Evolutionary conservation across 2,888 invertebrate species (phyloP), one percentile per base, ranked within the genome.

Genomic region (Thecocarcelia acutangulata): DNA sequence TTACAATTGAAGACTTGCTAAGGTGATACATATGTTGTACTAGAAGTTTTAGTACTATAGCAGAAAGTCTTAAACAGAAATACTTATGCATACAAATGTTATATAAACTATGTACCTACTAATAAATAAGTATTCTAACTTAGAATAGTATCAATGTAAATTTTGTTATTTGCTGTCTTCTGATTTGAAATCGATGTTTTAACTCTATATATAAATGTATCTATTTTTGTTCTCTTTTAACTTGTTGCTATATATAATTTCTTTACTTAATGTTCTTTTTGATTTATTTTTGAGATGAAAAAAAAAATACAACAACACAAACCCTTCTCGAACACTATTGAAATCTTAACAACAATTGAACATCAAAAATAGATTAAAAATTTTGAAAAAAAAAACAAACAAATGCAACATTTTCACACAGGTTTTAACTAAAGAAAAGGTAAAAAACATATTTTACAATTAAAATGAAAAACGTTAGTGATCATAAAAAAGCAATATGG

Each of bases 401-500:
- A 17, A 24, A 1, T 9, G 5, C 28, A 54, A 37, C 15, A n/a
- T 8, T 28, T 19, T 21, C 12, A 81, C 46, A 59, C 69, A 73
- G 66, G 72, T 63, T 33, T 33, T 33, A 33, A 33, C 33, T 42
- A 72, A 73, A 68, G 28, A 40, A 72, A 58, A 75, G 72, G 83
- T 83, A 73, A 56, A 83, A 42, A 0, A 42, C 40, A 63, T 63
- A 24, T n/a, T 17, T 37, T 33, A 72, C 58, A 61, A 48, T 44
- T 56, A 3, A 33, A 33, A 33, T 9, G 24, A 59, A 72, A 77
- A 68, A 63, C 83, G 83, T 79, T 82, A 84, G 77, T 83, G 83
- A 84, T 76, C 80, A 80, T 75, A 80, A 83, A 80, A 83, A 90
- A 90, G 90, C 90, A 90, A 90, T 90, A 90, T 90, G 90, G 90